Evolutionary conservation across 2,113 vertebrate species (phyloP), one percentile per base, ranked within the genome.

Genomic region (Mirza zaza): DNA sequence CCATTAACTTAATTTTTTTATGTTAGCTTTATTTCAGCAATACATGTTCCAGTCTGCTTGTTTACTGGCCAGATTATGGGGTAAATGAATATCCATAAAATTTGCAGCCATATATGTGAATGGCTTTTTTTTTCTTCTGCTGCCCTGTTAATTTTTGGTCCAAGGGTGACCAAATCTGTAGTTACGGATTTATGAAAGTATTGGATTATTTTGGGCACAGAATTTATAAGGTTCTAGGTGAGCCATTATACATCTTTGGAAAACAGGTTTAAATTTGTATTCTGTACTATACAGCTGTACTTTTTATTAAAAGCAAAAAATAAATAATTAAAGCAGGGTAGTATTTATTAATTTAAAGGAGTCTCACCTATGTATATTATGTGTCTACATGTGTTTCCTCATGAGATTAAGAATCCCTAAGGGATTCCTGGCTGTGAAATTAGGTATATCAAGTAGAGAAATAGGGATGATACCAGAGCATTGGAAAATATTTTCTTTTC

Each of bases 1-100:
- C 25, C 76, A 32, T 94, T 92, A 76, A 63, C 21, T 65, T 94
- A 87, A 21, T 68, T 87, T 91, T 94, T 76, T 80, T 61, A 77
- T 65, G 27, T 86, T 86, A 94, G 45, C 34, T 90, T 90, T 94
- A 48, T 91, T 81, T 94, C 67, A 81, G 29, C 29, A 76, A 2
- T 90, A 20, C 48, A 5, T 36, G 3, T 76, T 81, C 25, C 55
- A 42, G 20, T 77, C 59, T 93, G 18, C 71, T 85, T 96, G 29
- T 86, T 91, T 76, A 92, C 57, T 95, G n/a, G 8, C 4, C 61
- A 80, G 27, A 57, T 82, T 63, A 15, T 50, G 55, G 36, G 15
- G 61, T 59, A 90, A 90, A 63, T 13, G 59, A 34, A n/a, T 85
- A 32, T 80, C 21, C 36, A 48, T 42, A 55, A 42, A 86, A 32